Percentiles rank a stretch among this genome's conserved stretches.
Evolutionary conservation across 2,888 invertebrate genomes (phyloP).

Genomic region (Cantharis nigra): DNA sequence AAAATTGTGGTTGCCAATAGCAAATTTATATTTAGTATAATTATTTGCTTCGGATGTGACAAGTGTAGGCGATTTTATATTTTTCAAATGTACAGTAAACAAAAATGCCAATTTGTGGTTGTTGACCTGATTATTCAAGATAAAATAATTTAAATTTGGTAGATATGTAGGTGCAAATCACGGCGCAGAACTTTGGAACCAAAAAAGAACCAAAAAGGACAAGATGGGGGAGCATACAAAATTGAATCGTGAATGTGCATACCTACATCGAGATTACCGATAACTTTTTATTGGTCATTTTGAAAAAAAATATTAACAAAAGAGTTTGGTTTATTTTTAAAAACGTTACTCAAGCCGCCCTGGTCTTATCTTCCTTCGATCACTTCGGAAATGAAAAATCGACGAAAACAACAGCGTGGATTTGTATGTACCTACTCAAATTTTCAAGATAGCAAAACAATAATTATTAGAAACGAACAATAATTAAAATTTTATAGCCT

Average conservation of each 20-base stretch:
- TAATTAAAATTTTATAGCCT: not conserved
- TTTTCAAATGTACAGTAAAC: not conserved
- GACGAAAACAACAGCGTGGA: not conserved
- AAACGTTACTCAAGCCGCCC: not conserved
- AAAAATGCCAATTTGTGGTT: not conserved
- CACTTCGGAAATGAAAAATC: not conserved
- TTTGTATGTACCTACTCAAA: not conserved
- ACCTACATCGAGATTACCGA: not conserved
- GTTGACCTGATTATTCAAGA: not conserved
- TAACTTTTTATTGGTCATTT: not conserved
- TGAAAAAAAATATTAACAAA: not conserved
- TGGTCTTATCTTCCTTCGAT: not conserved
- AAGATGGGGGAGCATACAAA: not conserved
- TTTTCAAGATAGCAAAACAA: not conserved
- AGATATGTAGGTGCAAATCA: not conserved
- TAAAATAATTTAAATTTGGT: not conserved
- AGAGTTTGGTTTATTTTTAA: not conserved
- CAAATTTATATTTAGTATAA: slow-evolving; percentile 18
- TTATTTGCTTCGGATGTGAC: slow-evolving; percentile 18
- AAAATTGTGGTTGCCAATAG: slow-evolving; percentile 12
- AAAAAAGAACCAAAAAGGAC: not conserved
- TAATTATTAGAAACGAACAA: not conserved
- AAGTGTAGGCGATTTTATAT: slow-evolving; percentile 3
- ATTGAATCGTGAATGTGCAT: not conserved
- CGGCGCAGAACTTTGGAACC: not conserved